These are phyloP conservation scores for Balearica regulorum DNA, from an alignment of 2,797 vertebrate species.

Conservation along the genomic window DNA sequence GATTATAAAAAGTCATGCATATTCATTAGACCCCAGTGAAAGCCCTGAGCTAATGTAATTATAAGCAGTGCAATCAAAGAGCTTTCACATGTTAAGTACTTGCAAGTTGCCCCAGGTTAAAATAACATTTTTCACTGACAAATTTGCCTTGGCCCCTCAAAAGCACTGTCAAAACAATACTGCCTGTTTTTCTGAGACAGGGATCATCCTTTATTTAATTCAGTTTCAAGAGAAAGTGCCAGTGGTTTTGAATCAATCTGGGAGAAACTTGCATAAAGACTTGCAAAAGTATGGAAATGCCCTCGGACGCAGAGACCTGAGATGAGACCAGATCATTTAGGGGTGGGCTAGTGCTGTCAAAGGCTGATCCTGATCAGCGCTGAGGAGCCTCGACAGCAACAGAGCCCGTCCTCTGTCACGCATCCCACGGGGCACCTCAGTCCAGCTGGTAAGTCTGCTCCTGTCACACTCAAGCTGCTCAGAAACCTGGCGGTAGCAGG, in stretches of 20 bases:
- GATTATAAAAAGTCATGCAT: not conserved
- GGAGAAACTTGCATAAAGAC: not conserved
- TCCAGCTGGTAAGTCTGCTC: not conserved
- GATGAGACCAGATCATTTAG: not conserved
- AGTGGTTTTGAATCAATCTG: not conserved
- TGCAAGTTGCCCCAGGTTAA: not conserved
- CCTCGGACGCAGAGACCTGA: not conserved
- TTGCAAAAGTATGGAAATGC: not conserved
- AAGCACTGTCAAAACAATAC: not conserved
- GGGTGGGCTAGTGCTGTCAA: not conserved
- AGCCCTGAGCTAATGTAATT: not conserved
- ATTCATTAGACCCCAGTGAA: not conserved
- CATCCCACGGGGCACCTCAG: not conserved
- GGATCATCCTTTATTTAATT: not conserved
- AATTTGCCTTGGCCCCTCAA: not conserved
- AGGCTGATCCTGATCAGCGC: not conserved
- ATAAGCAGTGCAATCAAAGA: not conserved
- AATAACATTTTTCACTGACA: not conserved
- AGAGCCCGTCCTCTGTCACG: not conserved
- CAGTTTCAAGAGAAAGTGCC: not conserved
- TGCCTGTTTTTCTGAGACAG: not conserved
- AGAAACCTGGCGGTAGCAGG: not conserved
- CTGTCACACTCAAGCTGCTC: not conserved
- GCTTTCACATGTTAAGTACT: not conserved
- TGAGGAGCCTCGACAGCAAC: not conserved